Evolutionary conservation across 2,888 invertebrate genomes (phyloP).

Genomic region (Trichacis sp.): DNA sequence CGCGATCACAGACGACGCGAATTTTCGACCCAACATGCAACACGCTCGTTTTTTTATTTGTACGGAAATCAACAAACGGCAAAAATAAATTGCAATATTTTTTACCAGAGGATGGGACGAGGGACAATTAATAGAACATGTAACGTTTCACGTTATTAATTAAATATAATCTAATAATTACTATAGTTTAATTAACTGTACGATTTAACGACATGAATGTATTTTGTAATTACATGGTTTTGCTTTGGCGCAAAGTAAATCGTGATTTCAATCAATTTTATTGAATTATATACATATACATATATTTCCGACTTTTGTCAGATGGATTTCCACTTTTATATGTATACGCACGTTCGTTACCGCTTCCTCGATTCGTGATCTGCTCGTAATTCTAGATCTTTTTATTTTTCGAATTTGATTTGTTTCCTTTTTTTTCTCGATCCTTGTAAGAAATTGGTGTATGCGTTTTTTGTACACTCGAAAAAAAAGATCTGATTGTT

Average conservation of each 20-base stretch:
- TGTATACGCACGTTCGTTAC: slow-evolving; percentile 41
- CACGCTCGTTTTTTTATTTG: slow-evolving; percentile 55
- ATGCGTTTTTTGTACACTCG: neutral
- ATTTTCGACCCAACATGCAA: slow-evolving; percentile 49
- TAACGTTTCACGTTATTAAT: slow-evolving; percentile 51
- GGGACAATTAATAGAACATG: slow-evolving; percentile 56
- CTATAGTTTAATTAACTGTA: slow-evolving; percentile 46
- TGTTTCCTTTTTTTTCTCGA: no score
- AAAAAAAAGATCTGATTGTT: neutral
- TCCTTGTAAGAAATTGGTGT: neutral
- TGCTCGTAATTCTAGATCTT: slow-evolving; percentile 23
- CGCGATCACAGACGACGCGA: neutral
- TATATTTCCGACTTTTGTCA: slow-evolving; percentile 37
- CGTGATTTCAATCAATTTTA: slow-evolving; percentile 40
- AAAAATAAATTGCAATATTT: slow-evolving; percentile 63
- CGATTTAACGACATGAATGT: slow-evolving; percentile 47
- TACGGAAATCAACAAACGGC: slow-evolving; percentile 18
- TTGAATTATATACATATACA: slow-evolving; percentile 37
- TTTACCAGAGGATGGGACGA: slow-evolving; percentile 66
- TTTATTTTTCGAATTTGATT: neutral
- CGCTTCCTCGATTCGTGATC: slow-evolving; percentile 42
- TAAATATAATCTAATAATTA: slow-evolving; percentile 47
- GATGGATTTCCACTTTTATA: slow-evolving; percentile 43
- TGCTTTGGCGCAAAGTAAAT: slow-evolving; percentile 45
- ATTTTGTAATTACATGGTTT: slow-evolving; percentile 48